Base-by-base conservation (phyloP, 37 sponge, comb jelly and placozoan species). In the Axinella damicornis region DNA sequence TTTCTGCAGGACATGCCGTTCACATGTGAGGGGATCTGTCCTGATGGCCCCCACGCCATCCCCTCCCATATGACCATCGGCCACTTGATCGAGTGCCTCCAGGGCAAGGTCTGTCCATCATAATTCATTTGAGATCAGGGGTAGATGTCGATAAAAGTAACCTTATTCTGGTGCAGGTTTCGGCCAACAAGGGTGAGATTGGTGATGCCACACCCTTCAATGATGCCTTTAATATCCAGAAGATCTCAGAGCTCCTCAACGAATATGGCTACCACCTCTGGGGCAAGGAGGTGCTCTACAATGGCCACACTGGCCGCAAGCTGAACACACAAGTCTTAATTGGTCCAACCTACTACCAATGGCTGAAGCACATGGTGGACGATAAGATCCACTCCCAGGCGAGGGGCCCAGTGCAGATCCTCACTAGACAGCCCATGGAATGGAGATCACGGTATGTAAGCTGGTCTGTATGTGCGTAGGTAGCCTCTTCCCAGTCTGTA, bases 121-220 rank as follows among this genome's bases (percentile, higher is more conserved):
- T n/a, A n/a, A n/a, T n/a, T n/a, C n/a, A n/a, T n/a, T n/a, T n/a
- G n/a, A n/a, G n/a, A n/a, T n/a, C n/a, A n/a, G n/a, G n/a, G n/a
- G n/a, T n/a, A n/a, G n/a, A n/a, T n/a, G n/a, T n/a, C n/a, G n/a
- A n/a, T n/a, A n/a, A n/a, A n/a, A n/a, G n/a, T n/a, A n/a, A n/a
- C n/a, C n/a, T n/a, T n/a, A n/a, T n/a, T n/a, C n/a, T n/a, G n/a
- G 6, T 46, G 46, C 40, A 96, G 96, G 99, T 99, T 46, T 96
- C 98, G 21, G 99, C 99, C 40, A 99, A 99, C 81, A 95, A 97
- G 74, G 99, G 99, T 33, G 98, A 99, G 76, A 97, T 97, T 59
- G 99, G 99, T n/a, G 99, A 99, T 86, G 99, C 99, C 22, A 99
- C 99, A 1, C 99, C 99, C 11, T 99, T 99, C 88, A 99, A 99